These are phyloP conservation scores for Silvanus unidentatus DNA, from an alignment of 2,888 invertebrate genomes.

Conservation along the genomic window DNA sequence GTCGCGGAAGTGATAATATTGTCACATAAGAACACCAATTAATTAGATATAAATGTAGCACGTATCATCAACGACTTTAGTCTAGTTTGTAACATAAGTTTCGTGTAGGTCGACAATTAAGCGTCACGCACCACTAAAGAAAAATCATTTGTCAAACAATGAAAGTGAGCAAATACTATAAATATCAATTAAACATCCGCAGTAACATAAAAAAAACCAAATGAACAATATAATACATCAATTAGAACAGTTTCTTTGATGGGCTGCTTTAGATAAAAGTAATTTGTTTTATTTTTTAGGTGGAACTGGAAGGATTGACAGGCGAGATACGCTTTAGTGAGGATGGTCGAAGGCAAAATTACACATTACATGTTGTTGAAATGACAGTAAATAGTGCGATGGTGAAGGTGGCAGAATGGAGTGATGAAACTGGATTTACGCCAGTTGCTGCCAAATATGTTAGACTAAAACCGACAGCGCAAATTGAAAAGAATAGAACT, in stretches of 20 bases:
- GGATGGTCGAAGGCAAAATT: conserved; percentile 82
- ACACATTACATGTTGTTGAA: conserved; percentile 83
- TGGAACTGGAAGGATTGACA: conserved; percentile 83
- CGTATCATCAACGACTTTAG: conserved; percentile 10
- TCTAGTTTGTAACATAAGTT: conserved; percentile 10
- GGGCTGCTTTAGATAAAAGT: no score
- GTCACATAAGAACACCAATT: conserved; percentile 9
- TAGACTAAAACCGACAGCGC: conserved; percentile 62
- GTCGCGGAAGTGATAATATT: background rate
- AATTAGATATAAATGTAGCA: conserved; percentile 5
- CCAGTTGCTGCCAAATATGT: conserved; percentile 71
- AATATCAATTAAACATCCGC: background rate
- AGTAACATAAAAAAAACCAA: no score
- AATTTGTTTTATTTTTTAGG: conserved; percentile 51
- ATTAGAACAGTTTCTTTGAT: no score
- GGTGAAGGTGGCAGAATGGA: conserved; percentile 89
- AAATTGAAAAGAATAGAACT: conserved; percentile 75
- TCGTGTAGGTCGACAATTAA: conserved; percentile 23
- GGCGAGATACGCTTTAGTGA: conserved; percentile 89
- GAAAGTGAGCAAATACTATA: conserved; percentile 12
- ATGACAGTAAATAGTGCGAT: conserved; percentile 92
- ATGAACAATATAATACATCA: no score
- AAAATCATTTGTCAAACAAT: conserved; percentile 17
- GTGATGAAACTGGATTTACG: conserved; percentile 70
- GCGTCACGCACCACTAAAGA: conserved; percentile 18